Percentiles rank a stretch among this genome's conserved stretches.
Conservation (phyloP, 2,888 invertebrate species). For the Beris morrisii region DNA sequence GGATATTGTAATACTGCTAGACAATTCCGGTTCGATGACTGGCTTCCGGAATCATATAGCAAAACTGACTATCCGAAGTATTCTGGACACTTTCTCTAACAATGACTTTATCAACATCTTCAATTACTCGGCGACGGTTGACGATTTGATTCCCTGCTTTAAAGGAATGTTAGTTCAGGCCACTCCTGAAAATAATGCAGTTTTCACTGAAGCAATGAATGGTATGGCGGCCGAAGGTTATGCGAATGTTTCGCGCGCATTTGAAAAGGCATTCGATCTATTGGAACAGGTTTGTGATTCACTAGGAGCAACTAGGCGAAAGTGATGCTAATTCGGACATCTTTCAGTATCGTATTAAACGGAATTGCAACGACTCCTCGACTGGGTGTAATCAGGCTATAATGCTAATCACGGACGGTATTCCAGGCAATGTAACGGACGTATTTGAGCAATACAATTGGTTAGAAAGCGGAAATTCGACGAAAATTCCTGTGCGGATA, state of each 20-base stretch:
- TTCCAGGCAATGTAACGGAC: slow-evolving; percentile 83
- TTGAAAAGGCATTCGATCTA: slow-evolving; percentile 80
- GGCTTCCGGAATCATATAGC: slow-evolving; percentile 78
- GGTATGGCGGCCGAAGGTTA: slow-evolving; percentile 67
- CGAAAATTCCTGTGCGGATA: slow-evolving; percentile 80
- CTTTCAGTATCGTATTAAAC: slow-evolving; percentile 58
- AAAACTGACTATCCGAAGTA: slow-evolving; percentile 80
- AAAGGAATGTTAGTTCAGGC: slow-evolving; percentile 82
- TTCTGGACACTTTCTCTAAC: slow-evolving; percentile 93
- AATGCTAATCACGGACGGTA: slow-evolving; percentile 95
- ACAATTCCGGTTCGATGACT: slow-evolving; percentile 96
- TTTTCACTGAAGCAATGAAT: slow-evolving; percentile 71
- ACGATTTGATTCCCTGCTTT: slow-evolving; percentile 83
- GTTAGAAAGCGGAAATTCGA: slow-evolving; percentile 63
- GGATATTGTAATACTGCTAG: slow-evolving; percentile 92
- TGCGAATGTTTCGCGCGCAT: slow-evolving; percentile 82
- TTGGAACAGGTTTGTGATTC: slow-evolving; percentile 66
- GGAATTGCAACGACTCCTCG: slow-evolving; percentile 60
- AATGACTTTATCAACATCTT: slow-evolving; percentile 97
- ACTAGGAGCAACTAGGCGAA: not conserved
- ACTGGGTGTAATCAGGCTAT: slow-evolving; percentile 91
- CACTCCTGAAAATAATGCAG: slow-evolving; percentile 78
- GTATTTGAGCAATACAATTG: slow-evolving; percentile 82
- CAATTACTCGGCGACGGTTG: slow-evolving; percentile 72
- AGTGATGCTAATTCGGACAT: not conserved